Conservation (phyloP, 2,113 vertebrate genomes). For the Pandion haliaetus region DNA sequence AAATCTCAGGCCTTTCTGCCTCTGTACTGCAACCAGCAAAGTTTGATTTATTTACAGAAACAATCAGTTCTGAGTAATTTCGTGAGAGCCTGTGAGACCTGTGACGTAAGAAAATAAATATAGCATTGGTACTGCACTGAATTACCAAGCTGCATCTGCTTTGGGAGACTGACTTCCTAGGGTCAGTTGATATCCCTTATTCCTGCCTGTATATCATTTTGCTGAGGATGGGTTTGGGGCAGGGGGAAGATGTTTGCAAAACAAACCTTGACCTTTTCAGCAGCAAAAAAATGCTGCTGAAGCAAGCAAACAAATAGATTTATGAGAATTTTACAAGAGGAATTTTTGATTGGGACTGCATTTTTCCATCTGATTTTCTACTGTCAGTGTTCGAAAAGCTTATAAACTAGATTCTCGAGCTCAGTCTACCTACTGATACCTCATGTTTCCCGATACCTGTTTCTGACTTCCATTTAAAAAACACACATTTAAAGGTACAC, state of each 20-base stretch:
- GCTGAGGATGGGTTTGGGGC: not conserved
- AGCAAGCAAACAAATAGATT: not conserved
- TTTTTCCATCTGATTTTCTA: not conserved
- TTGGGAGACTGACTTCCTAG: not conserved
- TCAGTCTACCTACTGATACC: not conserved
- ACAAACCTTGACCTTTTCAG: not conserved
- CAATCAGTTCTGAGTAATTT: not conserved
- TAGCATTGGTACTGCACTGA: not conserved
- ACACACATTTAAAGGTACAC: not conserved
- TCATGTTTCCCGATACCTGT: not conserved
- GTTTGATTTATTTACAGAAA: not conserved
- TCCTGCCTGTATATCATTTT: not conserved
- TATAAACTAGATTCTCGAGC: not conserved
- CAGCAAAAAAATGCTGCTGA: not conserved
- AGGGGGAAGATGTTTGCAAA: not conserved
- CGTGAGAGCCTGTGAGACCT: not conserved
- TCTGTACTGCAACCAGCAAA: not conserved
- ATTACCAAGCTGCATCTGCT: not conserved
- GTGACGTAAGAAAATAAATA: not conserved
- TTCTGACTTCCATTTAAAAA: not conserved
- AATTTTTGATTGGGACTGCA: not conserved
- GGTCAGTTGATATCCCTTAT: not conserved
- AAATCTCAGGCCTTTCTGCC: not conserved
- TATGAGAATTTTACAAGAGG: not conserved
- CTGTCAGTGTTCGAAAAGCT: not conserved